Evolutionary conservation across 2,888 invertebrate species (phyloP), one percentile per base, ranked within the genome.

Genomic region (Ennomos erosarius): DNA sequence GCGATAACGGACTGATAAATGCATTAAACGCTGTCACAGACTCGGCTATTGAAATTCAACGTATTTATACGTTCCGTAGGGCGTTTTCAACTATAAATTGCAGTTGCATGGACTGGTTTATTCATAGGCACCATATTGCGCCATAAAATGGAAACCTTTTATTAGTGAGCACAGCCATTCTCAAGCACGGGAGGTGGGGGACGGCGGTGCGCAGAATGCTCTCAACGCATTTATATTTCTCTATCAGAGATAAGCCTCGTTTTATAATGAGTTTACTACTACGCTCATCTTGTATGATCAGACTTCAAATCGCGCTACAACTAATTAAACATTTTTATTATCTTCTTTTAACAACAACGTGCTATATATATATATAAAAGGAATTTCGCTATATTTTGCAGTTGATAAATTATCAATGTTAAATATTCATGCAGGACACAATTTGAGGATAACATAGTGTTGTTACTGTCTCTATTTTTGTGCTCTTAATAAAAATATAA

Each of bases 1-100:
- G 46, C 57, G 65, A 67, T 67, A 67, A 55, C 58, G 44, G 51
- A 51, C 62, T 59, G 67, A 64, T 68, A 63, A 67, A 62, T 55
- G 65, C 65, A 63, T 66, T 65, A 51, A 56, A 55, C 49, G 63
- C 59, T 63, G 64, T 66, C 64, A 62, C 58, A 35, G 39, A 42
- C 51, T 44, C 42, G 48, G 43, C 64, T 36, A 59, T 65, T 61
- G 64, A 63, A 62, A 56, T 62, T 55, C 59, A 45, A 40, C 62
- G 43, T 12, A 53, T 46, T 26, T 26, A 26, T 26, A 26, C 26
- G 26, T 26, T 1, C 5, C 49, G 53, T 57, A 48, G 43, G 50
- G 38, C 54, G 62, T 62, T 65, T 64, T 63, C 64, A 61, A 62
- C 65, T 57, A 49, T 57, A 45, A 44, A 55, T 38, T 36, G 39